Base-by-base conservation (phyloP, 2,113 vertebrate species). In the Pygoscelis antarcticus region DNA sequence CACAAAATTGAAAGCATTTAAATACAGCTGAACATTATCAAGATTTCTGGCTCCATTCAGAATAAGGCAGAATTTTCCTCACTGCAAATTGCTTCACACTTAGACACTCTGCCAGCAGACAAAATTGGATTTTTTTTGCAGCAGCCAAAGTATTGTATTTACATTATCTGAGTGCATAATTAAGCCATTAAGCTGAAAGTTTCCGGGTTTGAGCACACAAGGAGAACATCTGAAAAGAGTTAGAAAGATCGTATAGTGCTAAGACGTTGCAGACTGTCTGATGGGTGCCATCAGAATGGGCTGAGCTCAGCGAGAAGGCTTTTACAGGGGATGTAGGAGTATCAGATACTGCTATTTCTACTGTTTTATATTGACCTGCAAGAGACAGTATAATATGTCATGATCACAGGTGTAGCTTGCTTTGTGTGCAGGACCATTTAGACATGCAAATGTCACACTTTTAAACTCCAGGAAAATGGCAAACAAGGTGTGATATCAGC, bases 91-190 rank as follows among this genome's bases (percentile, higher is more conserved):
- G 76, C 87, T 95, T 98, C 80, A 83, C 93, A 81, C 89, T 97
- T 92, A 88, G 4, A 96, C 40, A 75, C 40, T 20, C 68, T 95
- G 93, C 93, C 97, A 98, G 82, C 80, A 87, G 85, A 93, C 81
- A 90, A 96, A 97, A 96, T 78, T 94, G 88, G 83, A 86, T 93
- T 95, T 95, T 93, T 88, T 96, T 69, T 69, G 88, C 81, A 66
- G 77, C 88, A 92, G 64, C 61, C 82, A 55, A 96, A 97, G 81
- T 89, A 97, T 93, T 95, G 79, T 98, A 97, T 98, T 98, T 98
- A 91, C 38, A 87, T 97, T 96, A 96, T 94, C 89, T 95, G 86
- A 97, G 89, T 89, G 78, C 38, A 22, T 97, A 98, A 97, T 97
- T 96, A 98, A 98, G 71, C 55, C 80, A 96, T 97, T 97, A 97